These are phyloP conservation scores for Monopis laevigella DNA, from an alignment of 2,888 invertebrate genomes.

Conservation along the genomic window DNA sequence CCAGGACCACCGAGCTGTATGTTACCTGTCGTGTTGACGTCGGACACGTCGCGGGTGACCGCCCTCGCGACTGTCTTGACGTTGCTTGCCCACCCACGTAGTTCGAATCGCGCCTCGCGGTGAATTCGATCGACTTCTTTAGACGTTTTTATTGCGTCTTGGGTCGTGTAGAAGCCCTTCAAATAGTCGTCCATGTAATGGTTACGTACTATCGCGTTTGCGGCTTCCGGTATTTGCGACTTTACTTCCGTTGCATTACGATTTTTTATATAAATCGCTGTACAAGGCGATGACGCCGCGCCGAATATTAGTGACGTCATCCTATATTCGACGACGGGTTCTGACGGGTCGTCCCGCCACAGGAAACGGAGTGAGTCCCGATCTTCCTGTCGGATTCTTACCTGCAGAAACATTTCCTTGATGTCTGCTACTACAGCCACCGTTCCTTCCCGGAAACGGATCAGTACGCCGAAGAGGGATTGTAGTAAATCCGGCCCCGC, in stretches of 20 bases:
- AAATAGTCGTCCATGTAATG: constrained; percentile 20
- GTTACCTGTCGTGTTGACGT: not conserved
- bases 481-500: too few species aligned
- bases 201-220: constrained; percentile 19
- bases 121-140: constrained; percentile 11
- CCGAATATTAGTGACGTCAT: constrained; percentile 25
- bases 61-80: constrained; percentile 3
- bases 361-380: constrained; percentile 23
- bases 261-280: constrained; percentile 24
- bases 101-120: constrained; percentile 11
- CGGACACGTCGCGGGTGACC: not conserved
- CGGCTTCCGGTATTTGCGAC: constrained; percentile 12
- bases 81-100: constrained; percentile 14
- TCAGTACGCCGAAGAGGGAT: too few species aligned
- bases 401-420: constrained; percentile 29
- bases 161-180: constrained; percentile 20
- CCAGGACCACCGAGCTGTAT: constrained; percentile 11
- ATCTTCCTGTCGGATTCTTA: constrained; percentile 24
- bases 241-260: constrained; percentile 23
- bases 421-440: constrained; percentile 27
- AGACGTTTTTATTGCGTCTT: constrained; percentile 17
- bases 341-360: constrained; percentile 12
- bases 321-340: too few species aligned
- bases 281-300: constrained; percentile 23
- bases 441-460: constrained; percentile 14